These are phyloP conservation scores for Synchiropus splendidus DNA, from an alignment of 2,113 vertebrate species.

Conservation along the genomic window DNA sequence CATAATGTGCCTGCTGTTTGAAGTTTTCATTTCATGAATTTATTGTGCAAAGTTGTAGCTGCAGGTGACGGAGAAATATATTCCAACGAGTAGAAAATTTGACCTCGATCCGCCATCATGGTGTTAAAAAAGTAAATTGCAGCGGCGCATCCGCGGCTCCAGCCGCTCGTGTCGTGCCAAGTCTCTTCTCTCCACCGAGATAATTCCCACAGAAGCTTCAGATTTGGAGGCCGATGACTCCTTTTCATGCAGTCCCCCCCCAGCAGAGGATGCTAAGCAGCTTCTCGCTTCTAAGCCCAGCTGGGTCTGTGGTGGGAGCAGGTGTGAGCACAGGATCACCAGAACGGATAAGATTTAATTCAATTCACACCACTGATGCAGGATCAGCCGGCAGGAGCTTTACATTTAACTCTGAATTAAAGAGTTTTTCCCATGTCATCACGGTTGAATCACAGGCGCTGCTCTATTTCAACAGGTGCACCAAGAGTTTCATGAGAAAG, in stretches of 20 bases:
- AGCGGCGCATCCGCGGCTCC: constrained; percentile 4
- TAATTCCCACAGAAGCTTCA: constrained; percentile 8
- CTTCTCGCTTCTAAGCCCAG: constrained; percentile 4
- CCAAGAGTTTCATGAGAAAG: too few relatives aligned
- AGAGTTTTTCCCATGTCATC: not conserved
- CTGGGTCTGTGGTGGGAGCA: constrained; percentile 4
- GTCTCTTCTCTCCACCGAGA: constrained; percentile 2
- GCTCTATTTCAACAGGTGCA: too few relatives aligned
- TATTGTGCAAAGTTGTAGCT: too few relatives aligned
- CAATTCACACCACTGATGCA: not conserved
- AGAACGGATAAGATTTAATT: constrained; percentile 1
- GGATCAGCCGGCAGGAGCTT: not conserved
- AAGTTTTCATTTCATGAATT: too few relatives aligned
- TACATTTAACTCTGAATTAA: not conserved
- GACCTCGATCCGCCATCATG: too few relatives aligned
- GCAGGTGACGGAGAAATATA: too few relatives aligned
- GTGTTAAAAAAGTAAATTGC: too few relatives aligned
- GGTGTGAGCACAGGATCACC: constrained; percentile 4
- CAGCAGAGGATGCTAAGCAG: constrained; percentile 5
- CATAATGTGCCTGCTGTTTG: too few relatives aligned
- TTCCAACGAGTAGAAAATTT: too few relatives aligned
- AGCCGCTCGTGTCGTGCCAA: not conserved
- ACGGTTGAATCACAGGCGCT: too few relatives aligned
- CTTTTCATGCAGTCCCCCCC: not conserved
- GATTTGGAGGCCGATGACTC: constrained; percentile 7